A percentile compares a stretch with the other conserved stretches of the same genome.
These are phyloP conservation scores for Myiotriccus ornatus DNA, from an alignment of 2,797 vertebrate species.

Conservation along the genomic window DNA sequence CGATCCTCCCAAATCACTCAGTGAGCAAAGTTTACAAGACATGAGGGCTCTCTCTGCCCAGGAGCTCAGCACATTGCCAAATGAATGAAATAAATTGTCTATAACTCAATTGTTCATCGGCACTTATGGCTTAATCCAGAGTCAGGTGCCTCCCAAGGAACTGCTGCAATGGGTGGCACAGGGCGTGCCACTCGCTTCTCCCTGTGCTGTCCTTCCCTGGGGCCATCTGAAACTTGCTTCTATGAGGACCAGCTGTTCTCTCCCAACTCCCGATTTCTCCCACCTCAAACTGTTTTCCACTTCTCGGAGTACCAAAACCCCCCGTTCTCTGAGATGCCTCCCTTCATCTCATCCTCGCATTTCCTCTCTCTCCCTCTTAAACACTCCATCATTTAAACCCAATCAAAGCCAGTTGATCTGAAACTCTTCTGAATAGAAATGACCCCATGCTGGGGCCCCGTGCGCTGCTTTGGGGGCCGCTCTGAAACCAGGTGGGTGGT, in stretches of 20 bases:
- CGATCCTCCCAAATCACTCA: not conserved
- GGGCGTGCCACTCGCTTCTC: not conserved
- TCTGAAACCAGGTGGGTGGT: conserved; percentile 50
- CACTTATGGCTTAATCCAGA: not conserved
- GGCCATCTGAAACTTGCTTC: not conserved
- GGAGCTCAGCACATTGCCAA: not conserved
- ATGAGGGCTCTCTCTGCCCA: fast-evolving
- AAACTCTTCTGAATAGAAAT: conserved; percentile 63
- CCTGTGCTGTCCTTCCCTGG: fast-evolving
- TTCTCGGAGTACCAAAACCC: not conserved
- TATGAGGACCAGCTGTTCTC: not conserved
- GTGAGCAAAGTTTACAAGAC: not conserved
- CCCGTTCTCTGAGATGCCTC: not conserved
- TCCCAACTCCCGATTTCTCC: not conserved
- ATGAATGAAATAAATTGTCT: not conserved
- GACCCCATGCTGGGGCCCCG: not conserved
- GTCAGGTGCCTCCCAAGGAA: not conserved
- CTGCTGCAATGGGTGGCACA: fast-evolving
- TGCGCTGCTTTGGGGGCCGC: not conserved
- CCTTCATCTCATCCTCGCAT: not conserved
- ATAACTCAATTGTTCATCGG: not conserved
- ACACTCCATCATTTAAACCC: conserved; percentile 57
- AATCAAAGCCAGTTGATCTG: conserved; percentile 54
- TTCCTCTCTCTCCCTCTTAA: conserved; percentile 43
- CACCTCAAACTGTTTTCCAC: conserved; percentile 5